These are phyloP conservation scores for Lithophane leautieri DNA, from an alignment of 2,888 invertebrate genomes.

Conservation along the genomic window DNA sequence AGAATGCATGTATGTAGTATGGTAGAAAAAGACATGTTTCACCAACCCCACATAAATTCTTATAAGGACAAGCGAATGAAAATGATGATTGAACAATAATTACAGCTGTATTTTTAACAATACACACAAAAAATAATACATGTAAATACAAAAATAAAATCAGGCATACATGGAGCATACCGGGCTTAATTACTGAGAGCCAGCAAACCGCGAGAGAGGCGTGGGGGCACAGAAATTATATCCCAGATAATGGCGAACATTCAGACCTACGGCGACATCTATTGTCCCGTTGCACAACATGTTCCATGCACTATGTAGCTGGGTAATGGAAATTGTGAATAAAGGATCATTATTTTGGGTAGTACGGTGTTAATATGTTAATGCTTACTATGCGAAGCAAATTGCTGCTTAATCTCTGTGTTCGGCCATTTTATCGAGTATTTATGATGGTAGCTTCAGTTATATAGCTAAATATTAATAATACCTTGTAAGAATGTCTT, in stretches of 20 bases:
- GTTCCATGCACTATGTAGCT: conserved; percentile 46
- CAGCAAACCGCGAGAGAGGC: conserved; percentile 66
- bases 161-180: conserved; percentile 54
- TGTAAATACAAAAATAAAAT: conserved; percentile 51
- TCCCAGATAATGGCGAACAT: conserved; percentile 75
- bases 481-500: neutral
- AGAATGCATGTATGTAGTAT: neutral
- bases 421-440: neutral
- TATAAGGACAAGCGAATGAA: neutral
- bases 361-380: conserved; percentile 7
- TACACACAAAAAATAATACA: neutral
- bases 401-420: neutral
- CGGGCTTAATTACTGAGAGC: conserved; percentile 64
- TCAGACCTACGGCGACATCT: conserved; percentile 73
- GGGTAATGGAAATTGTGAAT: conserved; percentile 36
- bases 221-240: conserved; percentile 76
- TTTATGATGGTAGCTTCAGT: neutral
- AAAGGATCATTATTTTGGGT: conserved; percentile 44
- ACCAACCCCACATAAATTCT: neutral
- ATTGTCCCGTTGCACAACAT: conserved; percentile 73
- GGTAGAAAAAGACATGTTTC: neutral
- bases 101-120: neutral
- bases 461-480: neutral
- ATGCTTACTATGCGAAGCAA: neutral
- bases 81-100: neutral